Base-by-base conservation (phyloP, 2,888 invertebrate genomes). In the Drosophila pseudotakahashii region DNA sequence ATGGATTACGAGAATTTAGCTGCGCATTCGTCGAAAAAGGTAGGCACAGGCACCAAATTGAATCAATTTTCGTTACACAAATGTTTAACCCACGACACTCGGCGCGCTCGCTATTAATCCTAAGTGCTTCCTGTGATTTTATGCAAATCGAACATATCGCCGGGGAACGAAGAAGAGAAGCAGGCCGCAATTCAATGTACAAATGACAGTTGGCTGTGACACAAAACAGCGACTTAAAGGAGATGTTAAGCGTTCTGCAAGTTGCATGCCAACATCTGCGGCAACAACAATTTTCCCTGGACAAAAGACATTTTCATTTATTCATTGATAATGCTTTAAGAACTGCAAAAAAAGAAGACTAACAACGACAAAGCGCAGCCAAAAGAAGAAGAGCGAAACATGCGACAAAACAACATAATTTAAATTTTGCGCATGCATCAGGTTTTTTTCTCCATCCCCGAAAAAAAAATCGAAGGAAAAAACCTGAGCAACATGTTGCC, bases 191-290 rank as follows among this genome's bases (percentile, higher is more conserved):
- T 89, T 84, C 82, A 89, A 79, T 79, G 79, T 87, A 80, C 79
- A 89, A 89, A 89, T 90, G 89, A 90, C 89, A 86, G 89, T 89
- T 90, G 84, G 78, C 84, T 89, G 89, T 89, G 89, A 90, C 89
- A 88, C 77, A 86, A 90, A 89, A 89, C 90, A 89, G 89, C 84
- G 76, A 60, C 79, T 81, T 84, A 81, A 89, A 85, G 83, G 88
- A 89, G 89, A 89, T 89, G 90, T 89, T 89, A 79, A 86, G 78
- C 62, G 63, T 34, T 48, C 34, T 48, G 48, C 62, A 74, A 72
- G 86, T 80, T 81, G 82, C 79, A 86, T 79, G 80, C 77, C 80
- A 71, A 64, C 67, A 62, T 44, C 62, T 42, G 60, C 71, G 68
- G 39, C 69, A 69, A 57, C 72, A 71, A 69, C 67, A 50, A 54